Evolutionary conservation across 2,113 vertebrate genomes (phyloP).

Genomic region (Campylomormyrus numenius): DNA sequence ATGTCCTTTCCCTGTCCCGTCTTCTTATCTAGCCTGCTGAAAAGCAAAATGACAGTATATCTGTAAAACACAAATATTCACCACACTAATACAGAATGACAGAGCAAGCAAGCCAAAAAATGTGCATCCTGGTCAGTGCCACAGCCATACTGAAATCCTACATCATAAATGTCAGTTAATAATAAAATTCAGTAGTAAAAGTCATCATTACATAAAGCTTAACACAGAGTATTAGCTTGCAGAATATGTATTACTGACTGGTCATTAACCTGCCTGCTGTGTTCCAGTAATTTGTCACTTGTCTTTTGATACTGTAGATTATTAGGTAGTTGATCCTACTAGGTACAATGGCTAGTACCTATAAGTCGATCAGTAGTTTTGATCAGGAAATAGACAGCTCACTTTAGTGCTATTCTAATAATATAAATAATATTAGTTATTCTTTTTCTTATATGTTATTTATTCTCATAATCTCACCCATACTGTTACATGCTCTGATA

Average conservation of each 20-base stretch:
- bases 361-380: neutral
- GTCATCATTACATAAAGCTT: neutral
- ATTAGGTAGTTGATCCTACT: neutral
- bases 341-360: neutral
- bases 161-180: neutral
- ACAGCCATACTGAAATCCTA: neutral
- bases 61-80: neutral
- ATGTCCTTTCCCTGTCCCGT: neutral
- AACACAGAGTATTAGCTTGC: neutral
- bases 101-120: neutral
- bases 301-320: neutral
- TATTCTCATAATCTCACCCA: neutral
- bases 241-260: neutral
- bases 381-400: neutral
- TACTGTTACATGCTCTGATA: neutral
- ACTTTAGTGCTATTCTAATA: neutral
- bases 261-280: neutral
- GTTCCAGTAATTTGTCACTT: neutral
- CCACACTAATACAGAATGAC: neutral
- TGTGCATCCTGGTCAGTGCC: neutral
- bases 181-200: neutral
- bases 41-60: neutral
- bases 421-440: neutral
- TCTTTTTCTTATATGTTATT: neutral
- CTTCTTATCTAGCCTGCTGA: neutral